Percentiles rank a stretch among this genome's conserved stretches.
Conservation (phyloP, 2,888 invertebrate species). For the Epicampocera succincta region DNA sequence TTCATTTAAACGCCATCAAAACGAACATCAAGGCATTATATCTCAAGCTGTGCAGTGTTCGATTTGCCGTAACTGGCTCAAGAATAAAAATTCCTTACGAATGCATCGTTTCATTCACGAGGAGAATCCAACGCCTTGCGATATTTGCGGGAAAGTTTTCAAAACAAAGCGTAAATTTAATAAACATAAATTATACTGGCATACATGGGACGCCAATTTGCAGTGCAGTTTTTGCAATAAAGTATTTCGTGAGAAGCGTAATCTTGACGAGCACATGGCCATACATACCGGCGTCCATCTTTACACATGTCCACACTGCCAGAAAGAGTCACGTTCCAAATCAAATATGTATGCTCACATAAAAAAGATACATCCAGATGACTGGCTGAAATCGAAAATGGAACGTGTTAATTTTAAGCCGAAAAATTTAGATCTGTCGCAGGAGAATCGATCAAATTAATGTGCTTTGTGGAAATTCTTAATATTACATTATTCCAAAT, state of each 20-base stretch:
- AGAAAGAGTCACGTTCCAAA: slow-evolving; percentile 77
- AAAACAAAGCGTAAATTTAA: slow-evolving; percentile 74
- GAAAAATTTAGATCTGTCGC: background rate
- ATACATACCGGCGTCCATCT: slow-evolving; percentile 77
- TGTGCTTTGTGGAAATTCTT: background rate
- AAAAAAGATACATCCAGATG: slow-evolving; percentile 76
- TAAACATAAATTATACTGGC: slow-evolving; percentile 75
- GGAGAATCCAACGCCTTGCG: slow-evolving; percentile 58
- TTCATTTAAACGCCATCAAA: slow-evolving; percentile 75
- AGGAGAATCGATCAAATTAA: background rate
- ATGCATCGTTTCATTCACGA: slow-evolving; percentile 68
- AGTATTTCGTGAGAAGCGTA: slow-evolving; percentile 76
- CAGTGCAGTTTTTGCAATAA: slow-evolving; percentile 77
- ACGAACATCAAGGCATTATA: slow-evolving; percentile 76
- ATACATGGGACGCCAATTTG: slow-evolving; percentile 75
- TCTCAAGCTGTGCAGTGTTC: slow-evolving; percentile 75
- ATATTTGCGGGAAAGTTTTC: slow-evolving; percentile 69
- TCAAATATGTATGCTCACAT: slow-evolving; percentile 79
- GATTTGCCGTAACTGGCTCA: slow-evolving; percentile 75
- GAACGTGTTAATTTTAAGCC: slow-evolving; percentile 68
- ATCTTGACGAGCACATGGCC: slow-evolving; percentile 78
- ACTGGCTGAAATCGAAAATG: slow-evolving; percentile 75
- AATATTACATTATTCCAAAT: background rate
- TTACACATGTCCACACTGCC: slow-evolving; percentile 77
- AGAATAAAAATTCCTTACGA: slow-evolving; percentile 75